Evolutionary conservation across 2,888 invertebrate species (phyloP), one percentile per base, ranked within the genome.

Genomic region (Drymonia ruficornis): DNA sequence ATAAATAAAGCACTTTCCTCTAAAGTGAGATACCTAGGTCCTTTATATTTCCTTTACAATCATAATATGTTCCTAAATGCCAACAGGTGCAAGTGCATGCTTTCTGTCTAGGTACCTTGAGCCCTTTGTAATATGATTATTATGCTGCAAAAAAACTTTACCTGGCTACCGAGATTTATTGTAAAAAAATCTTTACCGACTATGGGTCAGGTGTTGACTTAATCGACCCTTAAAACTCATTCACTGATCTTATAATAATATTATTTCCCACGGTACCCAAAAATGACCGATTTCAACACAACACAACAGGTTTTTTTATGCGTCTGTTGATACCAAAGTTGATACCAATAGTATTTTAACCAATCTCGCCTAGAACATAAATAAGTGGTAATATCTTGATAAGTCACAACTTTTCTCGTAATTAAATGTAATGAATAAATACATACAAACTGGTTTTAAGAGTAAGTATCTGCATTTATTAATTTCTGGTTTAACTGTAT

Each of bases 201-300:
- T 58, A 61, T 65, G 70, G 80, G 81, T 84, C 84, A 86, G 87
- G 86, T 86, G 87, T 80, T 76, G 78, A 80, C 78, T 83, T 81
- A 81, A 85, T 84, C 78, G 77, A 63, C 70, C 60, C 49, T 42
- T 61, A 69, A 63, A 59, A 65, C 65, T 59, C 73, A 76, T 79
- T 80, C 78, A 79, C 66, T 69, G 67, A 67, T 70, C 69, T 71
- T 60, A 67, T 68, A 70, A 70, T 23, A 70, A 70, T 72, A 77
- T 74, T 59, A 65, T 76, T 89, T 89, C 90, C 84, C 90, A 91
- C 90, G 88, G 59, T 78, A 66, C 58, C n/a, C 65, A 69, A 71
- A 69, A 64, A 29, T 56, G 63, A 70, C 65, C 63, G 52, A 61
- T 63, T 59, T 68, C 56, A 61, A 58, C 52, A 58, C 51, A 53